Conservation (phyloP, 2,797 vertebrate species). For the Apodemus agrarius region DNA sequence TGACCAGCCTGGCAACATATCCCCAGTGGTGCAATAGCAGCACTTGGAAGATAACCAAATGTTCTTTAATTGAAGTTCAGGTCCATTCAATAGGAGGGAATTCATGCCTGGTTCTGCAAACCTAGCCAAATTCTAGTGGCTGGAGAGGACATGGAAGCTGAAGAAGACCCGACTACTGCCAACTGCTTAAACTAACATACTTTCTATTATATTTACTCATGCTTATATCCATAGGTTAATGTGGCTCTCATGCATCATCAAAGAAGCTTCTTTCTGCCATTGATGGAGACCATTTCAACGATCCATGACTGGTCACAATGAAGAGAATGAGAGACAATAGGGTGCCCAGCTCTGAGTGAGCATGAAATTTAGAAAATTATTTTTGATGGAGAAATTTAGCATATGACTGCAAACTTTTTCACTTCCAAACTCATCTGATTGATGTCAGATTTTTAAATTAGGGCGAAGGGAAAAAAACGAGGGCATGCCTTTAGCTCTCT, state of each 20-base stretch:
- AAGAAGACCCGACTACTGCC: background rate
- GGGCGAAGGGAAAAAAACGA: constrained; percentile 55
- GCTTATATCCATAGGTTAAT: background rate
- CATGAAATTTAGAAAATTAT: background rate
- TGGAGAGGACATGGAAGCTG: background rate
- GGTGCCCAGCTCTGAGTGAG: background rate
- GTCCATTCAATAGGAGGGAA: background rate
- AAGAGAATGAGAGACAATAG: background rate
- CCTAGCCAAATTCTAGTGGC: background rate
- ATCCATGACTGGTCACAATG: background rate
- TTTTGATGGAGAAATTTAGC: constrained; percentile 39
- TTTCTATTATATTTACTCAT: background rate
- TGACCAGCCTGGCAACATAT: no score
- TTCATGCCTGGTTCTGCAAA: background rate
- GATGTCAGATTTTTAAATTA: constrained; percentile 67
- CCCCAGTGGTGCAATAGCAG: background rate
- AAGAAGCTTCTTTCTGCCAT: background rate
- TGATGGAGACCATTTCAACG: background rate
- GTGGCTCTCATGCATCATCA: background rate
- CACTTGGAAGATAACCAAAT: background rate
- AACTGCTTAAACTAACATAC: background rate
- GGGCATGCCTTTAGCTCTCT: constrained; percentile 70
- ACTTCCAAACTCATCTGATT: constrained; percentile 58
- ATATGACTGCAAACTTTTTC: constrained; percentile 52
- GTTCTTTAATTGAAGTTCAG: background rate